phyloP scores from a whole-genome alignment of 2,113 vertebrate species.

The Paedocypris sp. region DNA sequence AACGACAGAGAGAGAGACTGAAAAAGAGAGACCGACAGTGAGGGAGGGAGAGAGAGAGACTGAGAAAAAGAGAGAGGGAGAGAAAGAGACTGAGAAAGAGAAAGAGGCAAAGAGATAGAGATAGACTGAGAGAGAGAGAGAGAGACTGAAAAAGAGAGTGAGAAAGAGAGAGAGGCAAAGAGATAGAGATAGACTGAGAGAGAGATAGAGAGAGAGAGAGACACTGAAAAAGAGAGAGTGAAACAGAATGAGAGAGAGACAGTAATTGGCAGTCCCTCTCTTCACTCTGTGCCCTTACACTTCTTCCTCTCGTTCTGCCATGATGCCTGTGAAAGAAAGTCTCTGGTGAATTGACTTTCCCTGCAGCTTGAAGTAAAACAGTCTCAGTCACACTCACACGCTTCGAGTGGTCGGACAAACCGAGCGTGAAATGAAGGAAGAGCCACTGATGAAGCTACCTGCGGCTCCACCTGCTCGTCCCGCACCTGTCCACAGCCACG shows the following conservation, averaged over 20 bases:
- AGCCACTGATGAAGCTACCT: slow-evolving; percentile 33
- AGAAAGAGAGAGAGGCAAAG: neutral
- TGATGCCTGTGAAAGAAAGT: slow-evolving; percentile 44
- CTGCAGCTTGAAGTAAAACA: neutral
- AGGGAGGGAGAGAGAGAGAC: neutral
- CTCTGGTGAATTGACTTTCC: slow-evolving; percentile 24
- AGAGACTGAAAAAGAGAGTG: neutral
- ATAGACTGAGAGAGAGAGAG: slow-evolving; percentile 2
- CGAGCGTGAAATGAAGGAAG: slow-evolving; percentile 22
- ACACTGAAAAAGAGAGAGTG: neutral
- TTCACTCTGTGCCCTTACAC: slow-evolving; percentile 32
- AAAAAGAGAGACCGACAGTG: neutral
- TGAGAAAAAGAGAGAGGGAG: neutral
- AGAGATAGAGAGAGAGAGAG: neutral
- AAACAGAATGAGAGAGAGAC: neutral
- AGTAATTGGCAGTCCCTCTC: neutral
- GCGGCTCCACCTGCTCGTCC: slow-evolving; percentile 28
- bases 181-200: neutral
- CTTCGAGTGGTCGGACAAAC: neutral
- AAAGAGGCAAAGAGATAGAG: neutral
- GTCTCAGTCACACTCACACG: neutral
- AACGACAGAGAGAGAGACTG: too few relatives aligned
- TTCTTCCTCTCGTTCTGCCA: slow-evolving; percentile 46
- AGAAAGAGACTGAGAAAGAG: neutral
- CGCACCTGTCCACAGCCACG: too few relatives aligned